Percentiles rank a stretch among this genome's conserved stretches.
Evolutionary conservation across 2,797 vertebrate genomes (phyloP).

Genomic region (Parauchenoglanis ngamensis): DNA sequence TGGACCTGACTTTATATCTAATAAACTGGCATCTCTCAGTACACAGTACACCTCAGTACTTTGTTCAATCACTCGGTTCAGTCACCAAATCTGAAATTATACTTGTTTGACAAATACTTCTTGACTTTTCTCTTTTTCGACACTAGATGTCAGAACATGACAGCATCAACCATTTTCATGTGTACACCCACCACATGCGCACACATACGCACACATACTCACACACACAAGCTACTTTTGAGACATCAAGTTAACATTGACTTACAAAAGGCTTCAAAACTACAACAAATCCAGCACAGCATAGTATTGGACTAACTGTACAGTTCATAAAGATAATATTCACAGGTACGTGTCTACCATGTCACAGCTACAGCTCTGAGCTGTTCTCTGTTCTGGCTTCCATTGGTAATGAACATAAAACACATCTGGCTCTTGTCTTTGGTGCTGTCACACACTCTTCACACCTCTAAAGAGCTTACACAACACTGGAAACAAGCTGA

Average conservation of each 20-base stretch:
- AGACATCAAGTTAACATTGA: neutral
- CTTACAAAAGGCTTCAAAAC: neutral
- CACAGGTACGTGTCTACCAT: conserved; percentile 54
- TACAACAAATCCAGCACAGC: neutral
- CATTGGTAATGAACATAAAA: conserved; percentile 43
- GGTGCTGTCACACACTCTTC: conserved; percentile 47
- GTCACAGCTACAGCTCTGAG: conserved; percentile 35
- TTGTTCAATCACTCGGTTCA: neutral
- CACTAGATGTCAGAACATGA: conserved; percentile 53
- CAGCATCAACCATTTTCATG: neutral
- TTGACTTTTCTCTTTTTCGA: conserved; percentile 15
- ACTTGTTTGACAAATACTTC: neutral
- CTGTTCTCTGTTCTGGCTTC: conserved; percentile 21
- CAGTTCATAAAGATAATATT: conserved; percentile 47
- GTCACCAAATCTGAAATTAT: neutral
- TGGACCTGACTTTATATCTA: neutral
- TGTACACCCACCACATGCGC: neutral
- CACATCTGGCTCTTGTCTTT: conserved; percentile 30
- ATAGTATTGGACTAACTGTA: neutral
- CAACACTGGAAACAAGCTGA: conserved; percentile 36
- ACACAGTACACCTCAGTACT: neutral
- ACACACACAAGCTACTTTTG: neutral
- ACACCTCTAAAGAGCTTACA: conserved; percentile 51
- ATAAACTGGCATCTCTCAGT: neutral
- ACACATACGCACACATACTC: neutral